Base-by-base conservation (phyloP, 2,113 vertebrate genomes). In the Phaethornis superciliosus region DNA sequence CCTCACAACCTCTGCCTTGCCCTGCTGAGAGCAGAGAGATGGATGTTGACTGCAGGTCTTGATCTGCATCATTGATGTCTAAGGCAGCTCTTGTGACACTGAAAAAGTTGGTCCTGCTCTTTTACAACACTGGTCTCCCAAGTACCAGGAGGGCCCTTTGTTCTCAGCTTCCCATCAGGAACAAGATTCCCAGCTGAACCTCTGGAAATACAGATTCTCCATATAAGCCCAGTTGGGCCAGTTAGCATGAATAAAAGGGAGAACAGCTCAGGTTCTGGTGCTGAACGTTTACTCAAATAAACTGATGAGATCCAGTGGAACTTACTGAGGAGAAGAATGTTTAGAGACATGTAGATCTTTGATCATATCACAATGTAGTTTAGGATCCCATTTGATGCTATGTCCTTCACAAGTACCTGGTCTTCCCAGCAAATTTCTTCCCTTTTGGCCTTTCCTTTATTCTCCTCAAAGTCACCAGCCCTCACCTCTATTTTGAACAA, bases 21-120 rank as follows among this genome's bases (percentile, higher is more conserved):
- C 37, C 83, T 46, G 23, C 19, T 79, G 49, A 74, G 51, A 77
- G 46, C 22, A 49, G n/a, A 27, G 35, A 20, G 40, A 26, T 21
- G 15, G 27, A 7, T 54, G 10, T 24, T 37, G 24, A 65, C 32
- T 70, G 18, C 23, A 64, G 23, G 21, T 79, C 33, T 74, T 60
- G 40, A 46, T 21, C 70, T 68, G 12, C 0, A 0, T 28, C 0
- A 0, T 20, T 49, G 62, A 54, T 15, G 20, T 54, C 12, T 1
- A 1, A 51, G 47, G 15, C 33, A 74, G 24, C 15, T 51, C 33
- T 44, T 60, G 70, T 12, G 15, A 40, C 17, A 32, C 5, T 26
- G 12, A 76, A 11, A 49, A 72, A 28, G 6, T n/a, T 58, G 33
- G 17, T 42, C 7, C 51, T 64, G 10, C 6, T 72, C 17, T 89